These are phyloP conservation scores for Argyrosomus japonicus DNA, from an alignment of 2,113 vertebrate species.

Conservation along the genomic window DNA sequence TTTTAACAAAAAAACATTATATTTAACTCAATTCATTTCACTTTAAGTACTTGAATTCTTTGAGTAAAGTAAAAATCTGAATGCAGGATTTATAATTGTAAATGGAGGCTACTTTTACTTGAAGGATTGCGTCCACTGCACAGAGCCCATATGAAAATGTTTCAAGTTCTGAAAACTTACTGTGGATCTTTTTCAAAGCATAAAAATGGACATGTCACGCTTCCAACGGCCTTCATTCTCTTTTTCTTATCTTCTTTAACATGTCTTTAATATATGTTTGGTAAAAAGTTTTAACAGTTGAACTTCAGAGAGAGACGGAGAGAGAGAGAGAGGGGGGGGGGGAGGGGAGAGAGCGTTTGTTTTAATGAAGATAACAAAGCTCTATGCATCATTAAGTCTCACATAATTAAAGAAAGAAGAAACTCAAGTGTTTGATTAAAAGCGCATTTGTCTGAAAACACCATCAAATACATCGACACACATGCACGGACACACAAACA, in stretches of 20 bases:
- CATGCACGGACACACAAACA: not conserved
- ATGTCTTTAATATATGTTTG: constrained; percentile 1
- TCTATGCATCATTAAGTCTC: constrained; percentile 72
- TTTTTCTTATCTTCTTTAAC: not conserved
- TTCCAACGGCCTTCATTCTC: not conserved
- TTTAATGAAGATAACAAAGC: constrained; percentile 73
- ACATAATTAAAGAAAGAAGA: constrained; percentile 77
- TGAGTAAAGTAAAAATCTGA: no score
- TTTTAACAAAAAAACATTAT: no score
- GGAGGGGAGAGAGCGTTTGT: constrained; percentile 2
- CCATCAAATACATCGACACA: constrained; percentile 21
- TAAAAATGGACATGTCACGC: not conserved
- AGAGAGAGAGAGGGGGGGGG: not conserved
- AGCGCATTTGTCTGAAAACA: constrained; percentile 62
- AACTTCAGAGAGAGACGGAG: constrained; percentile 24
- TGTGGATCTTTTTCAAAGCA: not conserved
- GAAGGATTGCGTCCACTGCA: no score
- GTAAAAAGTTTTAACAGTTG: constrained; percentile 48
- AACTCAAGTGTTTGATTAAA: constrained; percentile 77
- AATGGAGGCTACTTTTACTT: no score
- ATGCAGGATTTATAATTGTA: no score
- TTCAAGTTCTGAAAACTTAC: not conserved
- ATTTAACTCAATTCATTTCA: no score
- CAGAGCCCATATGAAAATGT: no score
- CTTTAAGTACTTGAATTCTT: no score